Conservation (phyloP, 2,113 vertebrate species). For the Grammatotria lemairii region DNA sequence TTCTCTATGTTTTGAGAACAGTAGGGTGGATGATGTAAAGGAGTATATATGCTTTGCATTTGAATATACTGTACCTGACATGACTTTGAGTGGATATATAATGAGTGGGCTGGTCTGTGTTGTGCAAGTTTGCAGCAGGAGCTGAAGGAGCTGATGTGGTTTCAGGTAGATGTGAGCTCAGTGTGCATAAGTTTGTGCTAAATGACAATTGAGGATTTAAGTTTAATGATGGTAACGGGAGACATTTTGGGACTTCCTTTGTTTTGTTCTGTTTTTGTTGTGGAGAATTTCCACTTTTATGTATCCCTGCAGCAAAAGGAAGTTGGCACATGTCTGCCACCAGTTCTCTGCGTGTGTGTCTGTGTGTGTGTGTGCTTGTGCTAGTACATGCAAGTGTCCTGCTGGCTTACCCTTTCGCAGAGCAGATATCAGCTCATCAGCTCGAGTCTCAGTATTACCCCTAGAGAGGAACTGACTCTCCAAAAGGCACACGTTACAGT, state of each 20-base stretch:
- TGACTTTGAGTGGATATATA: neutral
- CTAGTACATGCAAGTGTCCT: neutral
- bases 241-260: neutral
- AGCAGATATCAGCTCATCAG: conserved; percentile 33
- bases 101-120: neutral
- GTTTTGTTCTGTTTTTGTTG: neutral
- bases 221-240: neutral
- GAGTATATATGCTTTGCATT: neutral
- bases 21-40: neutral
- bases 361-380: neutral
- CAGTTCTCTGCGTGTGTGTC: neutral
- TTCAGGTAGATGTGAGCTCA: neutral
- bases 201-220: neutral
- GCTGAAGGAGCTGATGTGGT: neutral
- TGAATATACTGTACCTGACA: neutral
- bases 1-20: neutral
- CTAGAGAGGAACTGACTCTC: neutral
- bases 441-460: neutral
- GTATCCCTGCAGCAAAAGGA: neutral
- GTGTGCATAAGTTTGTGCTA: neutral
- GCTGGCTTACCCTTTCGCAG: conserved; percentile 23
- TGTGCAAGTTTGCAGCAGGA: neutral
- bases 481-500: conserved; percentile 17
- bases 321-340: neutral
- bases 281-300: neutral